phyloP scores from a whole-genome alignment of 2,113 vertebrate species.

The Galemys pyrenaicus region DNA sequence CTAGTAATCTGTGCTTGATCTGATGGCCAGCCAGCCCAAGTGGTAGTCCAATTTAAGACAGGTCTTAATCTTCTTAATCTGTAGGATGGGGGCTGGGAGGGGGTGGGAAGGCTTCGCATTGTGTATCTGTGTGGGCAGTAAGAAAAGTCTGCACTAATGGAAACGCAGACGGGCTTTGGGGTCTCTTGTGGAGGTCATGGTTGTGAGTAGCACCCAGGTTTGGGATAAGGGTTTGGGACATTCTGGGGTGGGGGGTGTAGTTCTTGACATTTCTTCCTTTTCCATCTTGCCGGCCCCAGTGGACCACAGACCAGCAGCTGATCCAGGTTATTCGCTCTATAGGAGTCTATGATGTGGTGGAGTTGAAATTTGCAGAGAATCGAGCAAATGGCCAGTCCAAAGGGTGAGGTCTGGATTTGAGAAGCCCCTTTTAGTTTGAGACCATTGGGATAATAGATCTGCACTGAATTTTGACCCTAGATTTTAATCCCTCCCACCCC shows the following conservation, averaged over 20 bases:
- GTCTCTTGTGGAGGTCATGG: slow-evolving; percentile 26
- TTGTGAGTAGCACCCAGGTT: slow-evolving; percentile 46
- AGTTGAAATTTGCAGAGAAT: slow-evolving; percentile 96
- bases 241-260: slow-evolving; percentile 9
- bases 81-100: neutral
- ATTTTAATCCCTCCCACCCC: slow-evolving; percentile 24
- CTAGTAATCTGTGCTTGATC: slow-evolving; percentile 18
- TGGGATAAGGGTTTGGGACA: slow-evolving; percentile 7
- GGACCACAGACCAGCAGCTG: slow-evolving; percentile 95
- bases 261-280: slow-evolving; percentile 72
- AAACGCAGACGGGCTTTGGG: slow-evolving; percentile 29
- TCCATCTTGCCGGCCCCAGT: slow-evolving; percentile 85
- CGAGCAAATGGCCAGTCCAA: slow-evolving; percentile 95
- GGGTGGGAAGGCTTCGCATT: neutral
- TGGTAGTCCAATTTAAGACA: slow-evolving; percentile 47
- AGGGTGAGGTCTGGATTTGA: slow-evolving; percentile 87
- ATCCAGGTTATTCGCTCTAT: slow-evolving; percentile 88
- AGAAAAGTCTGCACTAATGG: slow-evolving; percentile 33
- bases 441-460: neutral
- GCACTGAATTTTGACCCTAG: neutral
- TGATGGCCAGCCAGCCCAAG: slow-evolving; percentile 15
- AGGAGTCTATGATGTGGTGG: slow-evolving; percentile 92
- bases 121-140: neutral
- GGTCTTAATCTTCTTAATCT: neutral
- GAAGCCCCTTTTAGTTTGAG: neutral